These are phyloP conservation scores for Apotomis capreana DNA, from an alignment of 2,888 invertebrate genomes.

Conservation along the genomic window DNA sequence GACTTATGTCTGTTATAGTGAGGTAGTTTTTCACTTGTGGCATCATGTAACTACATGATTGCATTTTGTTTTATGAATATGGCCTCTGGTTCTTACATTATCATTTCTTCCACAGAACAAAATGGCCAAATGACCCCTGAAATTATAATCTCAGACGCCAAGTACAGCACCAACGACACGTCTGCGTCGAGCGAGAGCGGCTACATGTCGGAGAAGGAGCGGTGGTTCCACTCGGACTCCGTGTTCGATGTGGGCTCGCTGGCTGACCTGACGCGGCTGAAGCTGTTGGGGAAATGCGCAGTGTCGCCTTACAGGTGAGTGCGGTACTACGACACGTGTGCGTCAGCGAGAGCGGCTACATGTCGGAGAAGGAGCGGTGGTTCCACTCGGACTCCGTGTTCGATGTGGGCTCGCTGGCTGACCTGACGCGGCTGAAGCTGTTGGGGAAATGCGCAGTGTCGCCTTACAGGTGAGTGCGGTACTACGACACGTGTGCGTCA, in stretches of 20 bases:
- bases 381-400: too few species aligned
- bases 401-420: conserved; percentile 57
- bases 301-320: conserved; percentile 77
- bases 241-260: conserved; percentile 81
- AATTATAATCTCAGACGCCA: conserved; percentile 52
- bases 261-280: conserved; percentile 74
- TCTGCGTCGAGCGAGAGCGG: conserved; percentile 60
- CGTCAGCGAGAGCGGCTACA: too few species aligned
- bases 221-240: conserved; percentile 55
- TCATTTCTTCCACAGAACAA: conserved; percentile 37
- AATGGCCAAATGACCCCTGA: conserved; percentile 57
- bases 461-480: conserved; percentile 70
- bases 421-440: conserved; percentile 75
- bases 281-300: conserved; percentile 71
- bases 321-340: not conserved
- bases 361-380: too few species aligned
- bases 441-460: conserved; percentile 73
- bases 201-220: conserved; percentile 50
- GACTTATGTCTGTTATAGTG: too few species aligned
- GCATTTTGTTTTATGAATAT: too few species aligned
- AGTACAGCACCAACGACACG: conserved; percentile 55
- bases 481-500: not conserved
- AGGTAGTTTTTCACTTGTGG: too few species aligned
- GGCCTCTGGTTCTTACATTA: too few species aligned
- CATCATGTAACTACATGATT: too few species aligned